Conservation (phyloP, 2,113 vertebrate genomes). For the Phasianus colchicus region DNA sequence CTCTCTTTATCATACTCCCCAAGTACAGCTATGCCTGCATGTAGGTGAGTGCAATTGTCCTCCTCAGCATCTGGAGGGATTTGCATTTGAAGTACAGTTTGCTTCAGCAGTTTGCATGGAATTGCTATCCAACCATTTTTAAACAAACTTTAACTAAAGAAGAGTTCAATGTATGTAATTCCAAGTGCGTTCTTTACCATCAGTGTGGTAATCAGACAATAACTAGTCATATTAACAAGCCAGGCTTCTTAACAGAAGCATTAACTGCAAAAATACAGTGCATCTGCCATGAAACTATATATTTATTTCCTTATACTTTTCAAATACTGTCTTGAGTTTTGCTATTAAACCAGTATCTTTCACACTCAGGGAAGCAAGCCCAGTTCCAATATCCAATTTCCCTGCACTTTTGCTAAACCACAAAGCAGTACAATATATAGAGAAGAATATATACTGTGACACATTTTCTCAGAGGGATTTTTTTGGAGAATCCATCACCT, state of each 20-base stretch:
- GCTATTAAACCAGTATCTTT: neutral
- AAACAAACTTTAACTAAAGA: neutral
- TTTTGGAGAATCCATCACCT: slow-evolving; percentile 3
- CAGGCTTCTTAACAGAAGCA: neutral
- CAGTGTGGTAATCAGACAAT: neutral
- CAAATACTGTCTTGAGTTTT: neutral
- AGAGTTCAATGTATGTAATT: neutral
- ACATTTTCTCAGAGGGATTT: slow-evolving; percentile 6
- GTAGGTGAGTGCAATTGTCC: neutral
- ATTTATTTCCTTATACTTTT: neutral
- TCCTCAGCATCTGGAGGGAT: neutral
- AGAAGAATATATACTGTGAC: neutral
- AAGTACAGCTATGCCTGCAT: neutral
- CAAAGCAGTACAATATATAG: neutral
- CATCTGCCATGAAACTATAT: neutral
- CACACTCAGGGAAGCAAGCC: neutral
- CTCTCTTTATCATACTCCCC: neutral
- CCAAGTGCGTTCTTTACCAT: neutral
- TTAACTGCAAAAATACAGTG: neutral
- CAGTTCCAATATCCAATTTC: neutral
- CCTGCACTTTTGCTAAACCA: neutral
- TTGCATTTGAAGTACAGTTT: neutral
- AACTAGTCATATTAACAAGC: neutral
- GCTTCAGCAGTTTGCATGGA: neutral
- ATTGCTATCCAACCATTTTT: neutral